phyloP scores from a whole-genome alignment of 2,888 invertebrate species.

The Leucophenga maculata region DNA sequence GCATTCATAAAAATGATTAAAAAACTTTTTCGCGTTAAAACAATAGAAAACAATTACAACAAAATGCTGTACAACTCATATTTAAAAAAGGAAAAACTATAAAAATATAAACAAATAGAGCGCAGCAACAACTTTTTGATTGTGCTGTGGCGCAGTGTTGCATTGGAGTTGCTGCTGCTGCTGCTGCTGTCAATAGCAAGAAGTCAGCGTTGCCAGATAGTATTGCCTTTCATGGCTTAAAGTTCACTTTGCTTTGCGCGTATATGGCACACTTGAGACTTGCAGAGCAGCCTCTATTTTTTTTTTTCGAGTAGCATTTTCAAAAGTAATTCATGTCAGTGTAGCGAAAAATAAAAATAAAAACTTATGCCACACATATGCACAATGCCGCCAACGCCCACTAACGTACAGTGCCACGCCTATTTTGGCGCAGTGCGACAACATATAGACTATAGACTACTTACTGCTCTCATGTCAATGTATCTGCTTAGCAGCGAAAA shows the following conservation, averaged over 20 bases:
- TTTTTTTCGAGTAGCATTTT: neutral
- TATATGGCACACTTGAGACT: no score
- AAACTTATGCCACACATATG: neutral
- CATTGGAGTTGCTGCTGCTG: slow-evolving; percentile 21
- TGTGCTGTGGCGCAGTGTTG: slow-evolving; percentile 21
- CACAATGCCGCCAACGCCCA: neutral
- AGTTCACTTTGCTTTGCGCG: no score
- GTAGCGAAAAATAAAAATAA: no score
- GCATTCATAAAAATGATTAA: slow-evolving; percentile 60
- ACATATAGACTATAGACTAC: neutral
- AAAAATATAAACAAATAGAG: slow-evolving; percentile 4
- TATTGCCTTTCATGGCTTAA: neutral
- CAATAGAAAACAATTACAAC: slow-evolving; percentile 55
- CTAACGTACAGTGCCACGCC: slow-evolving; percentile 47
- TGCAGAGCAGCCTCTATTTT: no score
- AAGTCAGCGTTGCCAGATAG: slow-evolving; percentile 1
- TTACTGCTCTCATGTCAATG: neutral
- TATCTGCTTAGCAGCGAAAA: slow-evolving; percentile 50
- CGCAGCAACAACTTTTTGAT: slow-evolving; percentile 16
- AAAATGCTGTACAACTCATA: slow-evolving; percentile 44
- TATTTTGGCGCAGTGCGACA: slow-evolving; percentile 7
- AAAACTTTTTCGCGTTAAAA: slow-evolving; percentile 56
- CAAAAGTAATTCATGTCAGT: neutral
- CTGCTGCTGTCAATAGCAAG: neutral
- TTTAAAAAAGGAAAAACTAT: no score